Evolutionary conservation across 1,140 invertebrate species (phyloP), one percentile per base, ranked within the genome.

Genomic region (Hirudo medicinalis): DNA sequence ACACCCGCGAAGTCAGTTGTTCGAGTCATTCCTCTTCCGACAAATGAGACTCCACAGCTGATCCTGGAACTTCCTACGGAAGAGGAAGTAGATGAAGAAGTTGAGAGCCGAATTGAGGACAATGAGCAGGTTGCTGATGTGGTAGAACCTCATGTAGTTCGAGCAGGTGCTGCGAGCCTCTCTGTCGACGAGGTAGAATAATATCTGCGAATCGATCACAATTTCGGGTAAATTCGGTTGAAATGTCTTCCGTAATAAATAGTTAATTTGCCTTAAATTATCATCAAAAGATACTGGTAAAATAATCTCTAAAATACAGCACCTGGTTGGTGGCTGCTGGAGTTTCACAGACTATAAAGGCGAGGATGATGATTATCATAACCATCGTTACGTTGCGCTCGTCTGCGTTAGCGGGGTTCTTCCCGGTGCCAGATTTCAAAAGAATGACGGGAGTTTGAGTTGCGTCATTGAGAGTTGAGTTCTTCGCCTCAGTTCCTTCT

Each of bases 81-180:
- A 74, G 25, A 74, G 66, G 36, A 70, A 74, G 36, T 74, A 74
- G 40, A 74, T 71, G 70, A 71, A 66, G 70, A 74, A 74, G 66
- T 74, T 74, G 22, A 74, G 49, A 20, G 73, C 54, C 13, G 73
- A 74, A 66, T 74, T 74, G 36, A 67, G 66, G 2, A 67, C 71
- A 43, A 72, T 72, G 19, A 74, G 70, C 15, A 74, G 70, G 66
- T 74, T 74, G 66, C 43, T 43, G 25, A 74, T 27, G 73, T 71
- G 70, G 63, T 53, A 74, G 67, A 49, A 73, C 49, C 60, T 54
- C 17, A 22, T 60, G 72, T 73, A 73, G 13, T 55, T 32, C 9
- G 69, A 49, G 57, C 72, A 73, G 32, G 25, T 32, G 25, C 54
- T 32, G 43, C 55, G 55, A 32, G 54, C 36, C 11, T 8, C n/a